These are phyloP conservation scores for Psix sp. DNA, from an alignment of 1,140 invertebrate species.

Conservation along the genomic window DNA sequence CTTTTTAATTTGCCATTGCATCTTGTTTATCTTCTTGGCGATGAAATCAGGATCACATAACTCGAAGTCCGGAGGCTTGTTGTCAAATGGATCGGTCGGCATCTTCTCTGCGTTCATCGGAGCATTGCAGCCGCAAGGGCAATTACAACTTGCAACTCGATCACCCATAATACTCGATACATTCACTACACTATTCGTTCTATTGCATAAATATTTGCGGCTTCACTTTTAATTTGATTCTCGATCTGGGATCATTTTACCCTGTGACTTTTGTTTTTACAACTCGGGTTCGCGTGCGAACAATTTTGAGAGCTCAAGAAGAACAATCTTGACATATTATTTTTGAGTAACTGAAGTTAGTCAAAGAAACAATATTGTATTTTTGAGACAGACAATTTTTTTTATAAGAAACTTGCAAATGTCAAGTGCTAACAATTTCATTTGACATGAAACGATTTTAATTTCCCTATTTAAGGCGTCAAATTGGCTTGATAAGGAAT, in stretches of 20 bases:
- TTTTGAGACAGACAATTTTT: too few species aligned
- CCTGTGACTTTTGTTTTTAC: slow-evolving; percentile 2
- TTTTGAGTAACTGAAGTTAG: not conserved
- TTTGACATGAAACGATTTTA: too few species aligned
- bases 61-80: slow-evolving; percentile 62
- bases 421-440: too few species aligned
- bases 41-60: slow-evolving; percentile 67
- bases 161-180: slow-evolving; percentile 42
- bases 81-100: slow-evolving; percentile 61
- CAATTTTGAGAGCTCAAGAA: not conserved
- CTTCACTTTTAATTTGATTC: slow-evolving; percentile 17
- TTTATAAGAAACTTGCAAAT: too few species aligned
- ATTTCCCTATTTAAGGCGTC: too few species aligned
- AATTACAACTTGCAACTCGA: slow-evolving; percentile 40
- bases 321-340: not conserved
- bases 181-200: slow-evolving; percentile 10
- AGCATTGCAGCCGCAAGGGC: slow-evolving; percentile 59
- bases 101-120: slow-evolving; percentile 38
- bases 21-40: slow-evolving; percentile 66
- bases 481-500: too few species aligned
- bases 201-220: slow-evolving; percentile 23
- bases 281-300: not conserved
- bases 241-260: slow-evolving; percentile 14
- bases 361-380: too few species aligned
- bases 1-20: slow-evolving; percentile 73